Percentiles rank a stretch among this genome's conserved stretches.
These are phyloP conservation scores for Macrotus californicus DNA, from an alignment of 2,113 vertebrate genomes.

Conservation along the genomic window DNA sequence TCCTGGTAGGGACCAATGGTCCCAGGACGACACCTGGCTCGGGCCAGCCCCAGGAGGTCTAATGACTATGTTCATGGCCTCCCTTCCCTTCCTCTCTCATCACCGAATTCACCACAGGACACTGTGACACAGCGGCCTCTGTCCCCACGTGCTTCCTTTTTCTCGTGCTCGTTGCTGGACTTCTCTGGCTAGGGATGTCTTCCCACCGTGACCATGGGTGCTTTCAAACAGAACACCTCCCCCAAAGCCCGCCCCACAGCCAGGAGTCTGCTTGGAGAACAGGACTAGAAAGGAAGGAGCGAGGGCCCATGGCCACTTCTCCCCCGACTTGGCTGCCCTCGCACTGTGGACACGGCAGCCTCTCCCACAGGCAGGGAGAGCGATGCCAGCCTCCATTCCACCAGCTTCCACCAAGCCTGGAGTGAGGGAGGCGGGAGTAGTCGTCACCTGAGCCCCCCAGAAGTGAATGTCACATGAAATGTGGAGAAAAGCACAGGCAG, in stretches of 20 bases:
- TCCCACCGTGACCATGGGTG: not conserved
- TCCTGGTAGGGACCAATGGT: not conserved
- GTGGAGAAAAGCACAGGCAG: not conserved
- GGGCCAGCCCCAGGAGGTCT: not conserved
- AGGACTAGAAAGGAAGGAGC: not conserved
- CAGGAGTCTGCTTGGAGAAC: not conserved
- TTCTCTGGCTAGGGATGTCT: not conserved
- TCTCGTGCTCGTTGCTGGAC: not conserved
- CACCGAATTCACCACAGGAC: not conserved
- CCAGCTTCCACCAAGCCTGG: not conserved
- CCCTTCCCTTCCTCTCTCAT: not conserved
- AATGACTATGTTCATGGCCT: not conserved
- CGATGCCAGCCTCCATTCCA: not conserved
- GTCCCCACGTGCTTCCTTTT: not conserved
- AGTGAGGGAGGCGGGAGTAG: rapidly evolving
- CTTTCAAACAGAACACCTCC: not conserved
- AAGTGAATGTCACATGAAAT: not conserved
- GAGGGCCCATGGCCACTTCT: not conserved
- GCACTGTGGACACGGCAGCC: not conserved
- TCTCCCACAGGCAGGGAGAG: not conserved
- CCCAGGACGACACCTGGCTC: not conserved
- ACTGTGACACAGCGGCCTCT: not conserved
- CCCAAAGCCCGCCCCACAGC: not conserved
- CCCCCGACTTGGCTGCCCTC: not conserved
- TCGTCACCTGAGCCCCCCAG: not conserved